Base-by-base conservation (phyloP, 2,888 invertebrate species). In the Melitaea athalia region DNA sequence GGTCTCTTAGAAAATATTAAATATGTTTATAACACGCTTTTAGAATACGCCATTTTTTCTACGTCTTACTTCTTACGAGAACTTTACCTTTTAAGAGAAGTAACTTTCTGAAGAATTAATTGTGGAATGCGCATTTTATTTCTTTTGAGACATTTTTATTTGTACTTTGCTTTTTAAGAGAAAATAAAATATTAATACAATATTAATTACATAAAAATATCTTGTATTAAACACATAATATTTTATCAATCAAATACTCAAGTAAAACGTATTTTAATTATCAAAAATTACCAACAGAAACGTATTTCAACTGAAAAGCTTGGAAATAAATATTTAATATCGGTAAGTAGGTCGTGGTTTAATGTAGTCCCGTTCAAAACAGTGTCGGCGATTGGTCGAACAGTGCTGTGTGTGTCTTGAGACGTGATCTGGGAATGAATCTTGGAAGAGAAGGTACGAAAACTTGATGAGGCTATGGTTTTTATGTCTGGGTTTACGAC, bases 381-480 rank as follows among this genome's bases (percentile, higher is more conserved):
- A 82, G 81, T 83, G 82, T 84, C 84, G 86, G 86, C 87, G 89
- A 91, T 91, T 90, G 90, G 90, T 88, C 81, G 87, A 86, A 87
- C 87, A 86, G 86, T 82, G 81, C 83, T 89, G 86, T 86, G 86
- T 89, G 88, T 87, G 88, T 87, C 86, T 83, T 68, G 73, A 73
- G 80, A 89, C 91, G 91, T 91, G 91, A 85, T 77, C 75, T 73
- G 89, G 72, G 82, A 84, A 74, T 81, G 76, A 83, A 86, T 82
- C 76, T 68, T 64, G 33, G 53, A 60, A 57, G 52, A 59, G 53
- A 63, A 63, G 68, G 67, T 63, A 53, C 24, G 59, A 64, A 64
- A 69, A 69, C 57, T 64, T 53, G 62, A 63, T 65, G 53, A 65
- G 47, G 38, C 69, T 63, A 50, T 70, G 50, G 64, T 57, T 69